Base-by-base conservation (phyloP, 2,797 vertebrate genomes). In the Darevskia mixta region DNA sequence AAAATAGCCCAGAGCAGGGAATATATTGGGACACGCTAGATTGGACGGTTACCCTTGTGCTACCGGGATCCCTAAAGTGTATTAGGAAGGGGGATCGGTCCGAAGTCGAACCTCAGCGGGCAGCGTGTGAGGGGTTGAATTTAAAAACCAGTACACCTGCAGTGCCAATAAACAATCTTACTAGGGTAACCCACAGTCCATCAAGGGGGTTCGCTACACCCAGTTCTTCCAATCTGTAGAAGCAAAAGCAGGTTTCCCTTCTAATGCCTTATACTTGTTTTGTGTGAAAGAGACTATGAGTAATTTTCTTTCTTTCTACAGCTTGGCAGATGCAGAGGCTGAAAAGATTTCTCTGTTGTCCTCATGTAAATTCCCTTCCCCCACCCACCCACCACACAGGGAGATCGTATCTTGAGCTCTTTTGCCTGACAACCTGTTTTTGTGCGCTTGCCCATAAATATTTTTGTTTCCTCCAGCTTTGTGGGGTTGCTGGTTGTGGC, bases 351-450 rank as follows among this genome's bases (percentile, higher is more conserved):
- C 91, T 92, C 91, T 94, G 92, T 80, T 35, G 25, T 32, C 61
- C 82, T 87, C 49, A 55, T 55, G 49, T 55, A 55, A 55, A 55
- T 55, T 55, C 49, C 49, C 49, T 49, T 49, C 49, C 49, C 49
- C 49, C 49, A 49, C 49, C 49, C 49, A 49, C 49, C 49, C 13
- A 55, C 13, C 49, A 55, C 13, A 55, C 49, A 55, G 49, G 11
- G 89, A 90, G 93, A 94, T 94, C 82, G 92, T 94, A 94, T 93
- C 91, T 93, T 55, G n/a, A 71, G 38, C 61, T 80, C 81, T 90
- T 91, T 91, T 95, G 94, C 93, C 91, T 94, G 92, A 94, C 91
- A 92, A 86, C 35, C 91, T 93, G 58, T 80, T 94, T 92, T 91
- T 87, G 89, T 86, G 89, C 92, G 80, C 86, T 89, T 92, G 80